These are phyloP conservation scores for Lycocorax pyrrhopterus DNA, from an alignment of 2,113 vertebrate genomes.

Conservation along the genomic window DNA sequence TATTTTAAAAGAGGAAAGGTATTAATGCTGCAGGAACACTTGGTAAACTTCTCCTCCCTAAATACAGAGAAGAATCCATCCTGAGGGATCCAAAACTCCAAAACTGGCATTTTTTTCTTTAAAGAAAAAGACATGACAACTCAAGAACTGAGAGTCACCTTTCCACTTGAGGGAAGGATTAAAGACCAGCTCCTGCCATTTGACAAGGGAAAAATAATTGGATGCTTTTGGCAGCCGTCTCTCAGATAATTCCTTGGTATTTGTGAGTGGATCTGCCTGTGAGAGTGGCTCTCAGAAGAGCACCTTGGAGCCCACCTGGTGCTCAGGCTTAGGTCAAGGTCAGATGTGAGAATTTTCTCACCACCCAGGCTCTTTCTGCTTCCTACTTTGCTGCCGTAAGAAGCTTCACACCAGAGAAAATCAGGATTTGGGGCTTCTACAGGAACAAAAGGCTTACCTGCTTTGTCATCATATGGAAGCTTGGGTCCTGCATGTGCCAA, in stretches of 20 bases:
- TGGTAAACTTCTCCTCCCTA: not conserved
- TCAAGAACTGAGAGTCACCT: not conserved
- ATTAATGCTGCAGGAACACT: not conserved
- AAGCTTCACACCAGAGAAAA: not conserved
- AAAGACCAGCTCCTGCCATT: slow-evolving; percentile 20
- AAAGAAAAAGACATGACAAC: not conserved
- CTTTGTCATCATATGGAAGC: not conserved
- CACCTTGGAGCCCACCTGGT: not conserved
- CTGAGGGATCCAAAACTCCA: not conserved
- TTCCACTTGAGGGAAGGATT: not conserved
- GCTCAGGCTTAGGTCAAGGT: not conserved
- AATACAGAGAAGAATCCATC: not conserved
- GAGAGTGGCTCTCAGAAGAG: not conserved
- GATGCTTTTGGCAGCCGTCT: not conserved
- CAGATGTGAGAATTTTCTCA: not conserved
- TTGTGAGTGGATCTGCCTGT: not conserved
- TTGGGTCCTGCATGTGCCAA: not conserved
- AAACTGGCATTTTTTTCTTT: not conserved
- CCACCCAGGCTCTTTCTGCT: not conserved
- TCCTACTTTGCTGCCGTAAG: not conserved
- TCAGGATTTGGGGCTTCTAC: not conserved
- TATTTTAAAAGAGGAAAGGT: not conserved
- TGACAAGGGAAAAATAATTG: not conserved
- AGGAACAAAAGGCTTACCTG: not conserved
- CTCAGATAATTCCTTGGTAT: not conserved